Percentiles rank a stretch among this genome's conserved stretches.
Conservation (phyloP, 2,113 vertebrate genomes). For the Calidris pygmaea region DNA sequence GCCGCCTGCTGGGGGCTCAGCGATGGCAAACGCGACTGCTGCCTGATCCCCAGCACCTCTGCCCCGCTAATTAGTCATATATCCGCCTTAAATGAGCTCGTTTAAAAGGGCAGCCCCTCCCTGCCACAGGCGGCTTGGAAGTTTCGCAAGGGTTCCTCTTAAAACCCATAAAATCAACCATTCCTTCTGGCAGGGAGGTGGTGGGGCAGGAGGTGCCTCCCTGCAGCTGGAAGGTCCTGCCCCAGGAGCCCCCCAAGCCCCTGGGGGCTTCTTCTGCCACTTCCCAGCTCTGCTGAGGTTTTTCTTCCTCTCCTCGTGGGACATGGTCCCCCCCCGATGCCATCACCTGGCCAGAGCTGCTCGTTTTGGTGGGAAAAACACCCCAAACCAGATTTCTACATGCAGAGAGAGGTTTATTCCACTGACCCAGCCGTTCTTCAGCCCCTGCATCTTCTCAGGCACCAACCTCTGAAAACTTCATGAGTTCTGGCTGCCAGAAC, state of each 20-base stretch:
- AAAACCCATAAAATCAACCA: not conserved
- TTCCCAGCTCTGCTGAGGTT: not conserved
- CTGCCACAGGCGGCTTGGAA: not conserved
- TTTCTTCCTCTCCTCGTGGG: not conserved
- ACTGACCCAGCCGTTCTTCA: fast-evolving
- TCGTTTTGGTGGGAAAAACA: not conserved
- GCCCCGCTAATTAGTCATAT: not conserved
- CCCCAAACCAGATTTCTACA: fast-evolving
- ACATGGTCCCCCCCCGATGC: fast-evolving
- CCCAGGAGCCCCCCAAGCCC: not conserved
- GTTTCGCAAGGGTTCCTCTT: not conserved
- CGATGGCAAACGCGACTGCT: fast-evolving
- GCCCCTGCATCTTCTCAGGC: not conserved
- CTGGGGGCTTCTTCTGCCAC: fast-evolving
- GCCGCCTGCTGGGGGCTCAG: not conserved
- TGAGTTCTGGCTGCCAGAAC: not conserved
- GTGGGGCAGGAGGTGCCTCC: not conserved
- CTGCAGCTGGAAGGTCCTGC: not conserved
- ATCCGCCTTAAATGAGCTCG: not conserved
- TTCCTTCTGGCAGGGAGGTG: not conserved
- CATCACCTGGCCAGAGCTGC: fast-evolving
- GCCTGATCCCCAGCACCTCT: not conserved
- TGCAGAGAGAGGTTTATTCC: not conserved
- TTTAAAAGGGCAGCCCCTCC: not conserved
- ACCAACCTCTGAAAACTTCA: not conserved